Conservation (phyloP, 2,888 invertebrate species). For the Scaeva pyrastri region DNA sequence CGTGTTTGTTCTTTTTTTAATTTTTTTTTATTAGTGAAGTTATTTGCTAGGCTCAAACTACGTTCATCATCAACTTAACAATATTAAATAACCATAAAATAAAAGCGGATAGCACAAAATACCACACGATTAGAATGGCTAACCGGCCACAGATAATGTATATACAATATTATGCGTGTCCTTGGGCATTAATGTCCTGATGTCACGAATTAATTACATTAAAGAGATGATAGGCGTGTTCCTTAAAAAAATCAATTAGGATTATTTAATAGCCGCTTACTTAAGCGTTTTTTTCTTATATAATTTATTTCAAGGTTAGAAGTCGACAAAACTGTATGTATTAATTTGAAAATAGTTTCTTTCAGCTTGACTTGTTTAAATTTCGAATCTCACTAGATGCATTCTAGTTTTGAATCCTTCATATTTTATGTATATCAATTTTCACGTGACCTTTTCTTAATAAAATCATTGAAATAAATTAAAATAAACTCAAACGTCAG, state of each 20-base stretch:
- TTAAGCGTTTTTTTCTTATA: neutral
- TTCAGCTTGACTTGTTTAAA: too few relatives aligned
- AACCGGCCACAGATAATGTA: neutral
- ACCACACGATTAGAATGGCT: slow-evolving; percentile 5
- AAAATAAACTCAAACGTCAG: too few relatives aligned
- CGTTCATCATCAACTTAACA: neutral
- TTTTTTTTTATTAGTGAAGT: neutral
- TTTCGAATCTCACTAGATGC: too few relatives aligned
- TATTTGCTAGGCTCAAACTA: neutral
- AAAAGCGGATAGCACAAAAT: neutral
- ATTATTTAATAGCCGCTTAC: neutral
- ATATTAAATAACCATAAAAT: neutral
- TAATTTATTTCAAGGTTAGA: neutral
- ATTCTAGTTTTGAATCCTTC: too few relatives aligned
- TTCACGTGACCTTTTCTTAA: too few relatives aligned
- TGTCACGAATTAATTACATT: slow-evolving; percentile 16
- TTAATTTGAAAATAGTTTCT: too few relatives aligned
- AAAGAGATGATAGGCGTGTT: neutral
- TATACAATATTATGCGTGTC: neutral
- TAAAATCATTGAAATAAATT: too few relatives aligned
- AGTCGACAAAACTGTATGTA: too few relatives aligned
- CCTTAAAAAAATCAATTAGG: neutral
- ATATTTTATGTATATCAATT: too few relatives aligned
- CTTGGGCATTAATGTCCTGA: slow-evolving; percentile 1
- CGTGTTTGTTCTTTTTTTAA: neutral